phyloP scores from a whole-genome alignment of 2,888 invertebrate genomes.

The Entomobrya proxima region DNA sequence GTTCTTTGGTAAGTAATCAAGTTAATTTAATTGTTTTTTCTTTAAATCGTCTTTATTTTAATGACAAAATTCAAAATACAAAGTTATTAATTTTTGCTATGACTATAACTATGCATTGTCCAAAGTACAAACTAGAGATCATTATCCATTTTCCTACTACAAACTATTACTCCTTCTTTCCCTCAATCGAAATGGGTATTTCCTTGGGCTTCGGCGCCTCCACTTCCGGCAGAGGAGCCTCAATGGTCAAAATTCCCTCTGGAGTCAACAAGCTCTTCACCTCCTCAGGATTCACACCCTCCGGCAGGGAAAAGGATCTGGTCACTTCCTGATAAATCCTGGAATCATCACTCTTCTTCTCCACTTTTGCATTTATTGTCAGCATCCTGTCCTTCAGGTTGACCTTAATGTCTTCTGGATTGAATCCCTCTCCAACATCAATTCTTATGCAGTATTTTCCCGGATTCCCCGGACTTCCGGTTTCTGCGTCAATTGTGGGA shows the following conservation, averaged over 20 bases:
- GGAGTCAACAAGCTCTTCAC: conserved; percentile 74
- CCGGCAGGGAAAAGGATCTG: conserved; percentile 75
- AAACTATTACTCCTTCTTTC: too few species aligned
- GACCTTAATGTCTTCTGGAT: conserved; percentile 76
- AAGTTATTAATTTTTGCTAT: too few species aligned
- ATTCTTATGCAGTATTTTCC: conserved; percentile 74
- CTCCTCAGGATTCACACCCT: conserved; percentile 72
- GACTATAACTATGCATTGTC: too few species aligned
- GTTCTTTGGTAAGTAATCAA: too few species aligned
- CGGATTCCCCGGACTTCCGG: conserved; percentile 49
- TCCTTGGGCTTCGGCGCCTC: conserved; percentile 69
- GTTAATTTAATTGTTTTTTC: too few species aligned
- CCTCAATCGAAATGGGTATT: conserved; percentile 72
- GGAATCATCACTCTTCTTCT: conserved; percentile 72
- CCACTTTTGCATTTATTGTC: conserved; percentile 74
- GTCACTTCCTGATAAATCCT: conserved; percentile 75
- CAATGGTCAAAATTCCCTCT: conserved; percentile 75
- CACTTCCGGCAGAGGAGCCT: conserved; percentile 72
- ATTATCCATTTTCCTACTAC: too few species aligned
- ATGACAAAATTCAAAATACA: too few species aligned
- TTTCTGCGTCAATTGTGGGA: conserved; percentile 39
- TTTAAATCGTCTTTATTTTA: too few species aligned
- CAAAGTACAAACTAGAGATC: too few species aligned
- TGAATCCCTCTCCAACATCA: conserved; percentile 72
- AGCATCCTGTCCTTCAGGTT: conserved; percentile 73